Base-by-base conservation (phyloP, 2,113 vertebrate species). In the Setophaga petechia region DNA sequence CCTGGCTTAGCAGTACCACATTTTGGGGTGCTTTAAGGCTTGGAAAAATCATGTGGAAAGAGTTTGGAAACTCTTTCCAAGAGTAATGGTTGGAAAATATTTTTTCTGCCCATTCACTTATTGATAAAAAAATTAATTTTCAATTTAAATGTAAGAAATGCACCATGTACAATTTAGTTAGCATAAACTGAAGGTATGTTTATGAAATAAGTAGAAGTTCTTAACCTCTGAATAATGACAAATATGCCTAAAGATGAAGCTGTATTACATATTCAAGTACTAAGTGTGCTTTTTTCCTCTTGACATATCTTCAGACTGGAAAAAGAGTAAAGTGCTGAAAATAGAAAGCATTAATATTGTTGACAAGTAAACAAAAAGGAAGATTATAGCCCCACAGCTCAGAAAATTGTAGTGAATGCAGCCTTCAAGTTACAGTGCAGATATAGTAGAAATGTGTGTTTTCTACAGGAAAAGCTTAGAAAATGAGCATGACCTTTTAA, bases 341-440 rank as follows among this genome's bases (percentile, higher is more conserved):
- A 92, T 69, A 90, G 95, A 93, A 95, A 80, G 79, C 72, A 95
- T 93, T 96, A 92, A 83, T 93, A 90, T 92, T 90, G 94, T 90
- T 96, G 94, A 94, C 85, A 92, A 92, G 96, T 92, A 96, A 97
- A 95, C 92, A 96, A 92, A 94, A 95, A 92, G 63, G 75, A 93
- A 83, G 95, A 95, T 96, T 93, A 86, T 86, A 87, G 51, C 72
- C 79, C 63, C 75, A 47, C 10, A 86, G 90, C 90, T 94, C 37
- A 88, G 85, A 65, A 93, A 88, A 85, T 49, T 49, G 81, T 73
- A 65, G 58, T 43, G 78, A 95, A 80, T 31, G 41, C 75, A 87
- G 54, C 41, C 71, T 72, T 75, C 16, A 87, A 90, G 74, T 73
- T 85, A 54, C 67, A 51, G 58, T 46, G 41, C 41, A 65, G 87